A percentile compares a stretch with the other conserved stretches of the same genome.
These are phyloP conservation scores for Chironomus tepperi DNA, from an alignment of 1,140 invertebrate genomes.

Conservation along the genomic window DNA sequence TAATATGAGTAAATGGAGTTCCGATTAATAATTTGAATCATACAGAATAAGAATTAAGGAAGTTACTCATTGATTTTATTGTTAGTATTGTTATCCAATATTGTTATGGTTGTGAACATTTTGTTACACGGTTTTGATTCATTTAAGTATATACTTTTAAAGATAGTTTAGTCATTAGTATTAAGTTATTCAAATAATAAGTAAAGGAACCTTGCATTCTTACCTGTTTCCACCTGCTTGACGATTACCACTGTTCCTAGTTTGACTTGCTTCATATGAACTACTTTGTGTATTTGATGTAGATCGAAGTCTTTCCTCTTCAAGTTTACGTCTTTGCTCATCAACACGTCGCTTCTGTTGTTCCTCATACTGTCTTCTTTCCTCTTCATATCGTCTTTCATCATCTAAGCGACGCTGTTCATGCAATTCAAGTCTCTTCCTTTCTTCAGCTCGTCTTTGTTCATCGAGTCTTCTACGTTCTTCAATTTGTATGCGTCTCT, in stretches of 20 bases:
- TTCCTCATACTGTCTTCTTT: background rate
- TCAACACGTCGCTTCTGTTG: background rate
- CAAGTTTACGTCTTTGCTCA: background rate
- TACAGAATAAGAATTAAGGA: background rate
- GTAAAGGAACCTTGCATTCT: background rate
- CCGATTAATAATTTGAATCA: background rate
- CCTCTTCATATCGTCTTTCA: background rate
- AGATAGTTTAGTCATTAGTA: background rate
- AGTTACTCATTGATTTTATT: background rate
- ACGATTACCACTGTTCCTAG: background rate
- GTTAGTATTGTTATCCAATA: background rate
- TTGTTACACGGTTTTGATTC: slow-evolving; percentile 7
- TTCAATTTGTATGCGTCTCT: background rate
- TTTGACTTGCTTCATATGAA: background rate
- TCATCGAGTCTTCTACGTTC: background rate
- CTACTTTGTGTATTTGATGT: background rate
- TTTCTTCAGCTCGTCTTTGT: background rate
- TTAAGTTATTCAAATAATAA: background rate
- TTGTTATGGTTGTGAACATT: background rate
- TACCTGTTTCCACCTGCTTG: background rate
- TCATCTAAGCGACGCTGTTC: background rate
- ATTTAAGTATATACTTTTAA: background rate
- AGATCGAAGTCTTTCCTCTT: background rate
- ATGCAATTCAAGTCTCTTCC: background rate
- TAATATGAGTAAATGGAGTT: background rate